These are phyloP conservation scores for Euwallacea fornicatus DNA, from an alignment of 1,140 invertebrate species.

Conservation along the genomic window DNA sequence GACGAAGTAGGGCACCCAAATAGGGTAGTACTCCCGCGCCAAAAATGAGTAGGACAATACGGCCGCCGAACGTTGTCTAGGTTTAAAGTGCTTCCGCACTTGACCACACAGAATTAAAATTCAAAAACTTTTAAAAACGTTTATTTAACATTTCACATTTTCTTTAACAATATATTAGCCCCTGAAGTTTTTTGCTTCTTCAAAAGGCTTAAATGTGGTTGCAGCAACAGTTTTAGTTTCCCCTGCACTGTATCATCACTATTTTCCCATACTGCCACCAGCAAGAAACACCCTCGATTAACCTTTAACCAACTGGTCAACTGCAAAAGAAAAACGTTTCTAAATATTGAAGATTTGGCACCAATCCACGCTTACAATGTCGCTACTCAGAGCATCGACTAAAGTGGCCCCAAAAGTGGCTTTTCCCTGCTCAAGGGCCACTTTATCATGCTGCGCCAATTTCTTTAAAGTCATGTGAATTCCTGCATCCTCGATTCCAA, in stretches of 20 bases:
- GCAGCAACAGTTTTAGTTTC: conserved; percentile 46
- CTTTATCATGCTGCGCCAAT: conserved; percentile 68
- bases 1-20: too few relatives aligned
- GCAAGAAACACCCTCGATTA: conserved; percentile 65
- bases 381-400: conserved; percentile 55
- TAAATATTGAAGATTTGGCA: conserved; percentile 10
- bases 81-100: too few relatives aligned
- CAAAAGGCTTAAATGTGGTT: conserved; percentile 48
- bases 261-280: conserved; percentile 59
- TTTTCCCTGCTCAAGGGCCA: conserved; percentile 48
- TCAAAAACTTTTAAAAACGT: too few relatives aligned
- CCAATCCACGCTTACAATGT: conserved; percentile 57
- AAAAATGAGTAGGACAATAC: too few relatives aligned
- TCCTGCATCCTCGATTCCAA: conserved; percentile 76
- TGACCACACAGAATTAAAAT: too few relatives aligned
- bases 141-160: conserved; percentile 44
- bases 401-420: conserved; percentile 57
- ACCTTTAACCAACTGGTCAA: conserved; percentile 58
- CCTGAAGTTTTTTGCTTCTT: conserved; percentile 54
- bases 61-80: too few relatives aligned
- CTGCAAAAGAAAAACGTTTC: conserved; percentile 43
- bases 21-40: too few relatives aligned
- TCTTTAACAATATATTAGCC: conserved; percentile 59
- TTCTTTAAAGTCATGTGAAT: conserved; percentile 81
- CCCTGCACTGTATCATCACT: conserved; percentile 42